phyloP scores from a whole-genome alignment of 1,140 invertebrate genomes.

The Drosophila repleta region DNA sequence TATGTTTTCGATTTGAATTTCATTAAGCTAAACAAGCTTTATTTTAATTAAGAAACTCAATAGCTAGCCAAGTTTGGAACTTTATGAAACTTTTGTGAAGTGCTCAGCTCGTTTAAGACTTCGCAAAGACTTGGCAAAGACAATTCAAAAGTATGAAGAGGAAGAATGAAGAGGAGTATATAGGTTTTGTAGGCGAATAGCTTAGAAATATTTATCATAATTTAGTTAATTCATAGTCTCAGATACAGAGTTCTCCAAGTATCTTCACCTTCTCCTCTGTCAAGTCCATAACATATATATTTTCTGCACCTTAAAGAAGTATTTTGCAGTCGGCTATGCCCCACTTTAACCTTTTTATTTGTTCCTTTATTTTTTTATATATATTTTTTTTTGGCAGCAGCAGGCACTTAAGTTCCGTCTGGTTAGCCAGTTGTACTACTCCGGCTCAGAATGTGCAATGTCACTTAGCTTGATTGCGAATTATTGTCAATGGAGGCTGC shows the following conservation, averaged over 20 bases:
- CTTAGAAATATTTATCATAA: too few species aligned
- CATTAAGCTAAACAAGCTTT: constrained; percentile 4
- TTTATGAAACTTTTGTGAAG: constrained; percentile 19
- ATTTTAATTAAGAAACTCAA: constrained; percentile 20
- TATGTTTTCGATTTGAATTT: too few species aligned
- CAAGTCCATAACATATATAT: too few species aligned
- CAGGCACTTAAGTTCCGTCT: constrained; percentile 31
- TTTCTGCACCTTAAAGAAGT: too few species aligned
- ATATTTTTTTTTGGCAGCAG: constrained; percentile 18
- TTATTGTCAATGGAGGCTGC: constrained; percentile 41
- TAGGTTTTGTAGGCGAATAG: too few species aligned
- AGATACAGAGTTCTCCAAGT: too few species aligned
- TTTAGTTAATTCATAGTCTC: too few species aligned
- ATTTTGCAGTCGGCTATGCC: too few species aligned
- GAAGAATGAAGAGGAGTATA: too few species aligned
- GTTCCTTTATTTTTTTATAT: too few species aligned
- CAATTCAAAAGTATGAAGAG: constrained; percentile 17
- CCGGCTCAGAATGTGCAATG: constrained; percentile 27
- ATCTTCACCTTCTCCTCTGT: too few species aligned
- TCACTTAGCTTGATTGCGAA: constrained; percentile 62
- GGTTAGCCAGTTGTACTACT: constrained; percentile 9
- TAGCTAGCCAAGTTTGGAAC: constrained; percentile 17
- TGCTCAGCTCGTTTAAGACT: constrained; percentile 1
- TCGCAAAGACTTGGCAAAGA: constrained; percentile 29
- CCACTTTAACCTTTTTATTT: too few species aligned